Evolutionary conservation across 2,888 invertebrate species (phyloP).

Genomic region (Xestoiulus laeticollis): DNA sequence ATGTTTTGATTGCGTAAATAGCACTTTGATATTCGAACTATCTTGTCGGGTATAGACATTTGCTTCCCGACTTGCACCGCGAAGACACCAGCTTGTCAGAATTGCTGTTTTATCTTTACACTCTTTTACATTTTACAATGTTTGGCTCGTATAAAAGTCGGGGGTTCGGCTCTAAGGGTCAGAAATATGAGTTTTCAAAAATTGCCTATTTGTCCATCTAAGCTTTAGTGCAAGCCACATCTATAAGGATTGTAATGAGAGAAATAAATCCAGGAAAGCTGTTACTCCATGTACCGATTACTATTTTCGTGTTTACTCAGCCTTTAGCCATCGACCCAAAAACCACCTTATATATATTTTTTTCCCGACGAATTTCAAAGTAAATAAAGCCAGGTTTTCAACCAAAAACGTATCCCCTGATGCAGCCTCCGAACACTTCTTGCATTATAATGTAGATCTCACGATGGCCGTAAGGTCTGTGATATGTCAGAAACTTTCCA

Average conservation of each 20-base stretch:
- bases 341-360: conserved; percentile 14
- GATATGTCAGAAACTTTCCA: conserved; percentile 31
- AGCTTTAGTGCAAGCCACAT: conserved; percentile 18
- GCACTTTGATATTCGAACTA: background rate
- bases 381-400: conserved; percentile 33
- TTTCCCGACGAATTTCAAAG: background rate
- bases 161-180: background rate
- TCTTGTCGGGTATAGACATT: background rate
- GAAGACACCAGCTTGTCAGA: conserved; percentile 28
- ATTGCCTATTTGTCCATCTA: conserved; percentile 40
- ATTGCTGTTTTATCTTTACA: conserved; percentile 41
- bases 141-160: conserved; percentile 17
- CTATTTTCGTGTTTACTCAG: conserved; percentile 41
- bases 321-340: conserved; percentile 41
- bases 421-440: background rate
- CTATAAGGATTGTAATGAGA: conserved; percentile 25
- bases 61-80: background rate
- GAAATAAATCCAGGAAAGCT: conserved; percentile 43
- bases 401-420: conserved; percentile 4
- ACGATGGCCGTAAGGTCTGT: background rate
- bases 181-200: conserved; percentile 38
- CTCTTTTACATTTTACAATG: conserved; percentile 43
- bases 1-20: background rate
- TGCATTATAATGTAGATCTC: conserved; percentile 31
- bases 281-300: conserved; percentile 34